phyloP scores from a whole-genome alignment of 2,888 invertebrate species.

The Branchellion lobata region DNA sequence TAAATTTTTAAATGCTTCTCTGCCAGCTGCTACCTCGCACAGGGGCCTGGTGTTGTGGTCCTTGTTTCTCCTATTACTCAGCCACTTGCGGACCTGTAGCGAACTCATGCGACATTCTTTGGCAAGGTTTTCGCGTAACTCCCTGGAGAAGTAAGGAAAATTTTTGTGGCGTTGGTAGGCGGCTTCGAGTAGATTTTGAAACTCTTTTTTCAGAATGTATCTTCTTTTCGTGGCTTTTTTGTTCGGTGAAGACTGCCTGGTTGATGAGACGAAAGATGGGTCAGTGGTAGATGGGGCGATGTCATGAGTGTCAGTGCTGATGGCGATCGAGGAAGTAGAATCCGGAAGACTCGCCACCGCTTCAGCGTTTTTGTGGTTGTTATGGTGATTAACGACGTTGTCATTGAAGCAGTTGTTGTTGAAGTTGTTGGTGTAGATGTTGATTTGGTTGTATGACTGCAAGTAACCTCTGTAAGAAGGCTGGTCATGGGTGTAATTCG shows the following conservation, averaged over 20 bases:
- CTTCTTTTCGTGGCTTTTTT: not conserved
- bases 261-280: too few species aligned
- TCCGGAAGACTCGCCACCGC: too few species aligned
- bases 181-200: not conserved
- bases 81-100: not conserved
- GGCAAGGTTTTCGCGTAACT: not conserved
- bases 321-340: too few species aligned
- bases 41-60: not conserved
- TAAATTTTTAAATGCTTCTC: not conserved
- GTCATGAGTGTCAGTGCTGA: too few species aligned
- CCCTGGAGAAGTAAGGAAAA: not conserved
- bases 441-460: not conserved
- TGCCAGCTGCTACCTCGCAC: not conserved
- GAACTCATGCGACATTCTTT: not conserved
- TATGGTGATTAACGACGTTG: too few species aligned
- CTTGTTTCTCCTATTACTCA: constrained; percentile 8
- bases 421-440: not conserved
- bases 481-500: too few species aligned
- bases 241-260: too few species aligned
- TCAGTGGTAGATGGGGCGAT: too few species aligned
- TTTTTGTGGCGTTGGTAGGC: constrained; percentile 1
- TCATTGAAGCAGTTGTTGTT: not conserved
- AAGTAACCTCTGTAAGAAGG: not conserved
- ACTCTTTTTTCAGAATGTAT: not conserved
- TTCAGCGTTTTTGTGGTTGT: too few species aligned